A percentile compares a stretch with the other conserved stretches of the same genome.
Evolutionary conservation across 1,140 invertebrate genomes (phyloP).

Genomic region (Cydia fagiglandana): DNA sequence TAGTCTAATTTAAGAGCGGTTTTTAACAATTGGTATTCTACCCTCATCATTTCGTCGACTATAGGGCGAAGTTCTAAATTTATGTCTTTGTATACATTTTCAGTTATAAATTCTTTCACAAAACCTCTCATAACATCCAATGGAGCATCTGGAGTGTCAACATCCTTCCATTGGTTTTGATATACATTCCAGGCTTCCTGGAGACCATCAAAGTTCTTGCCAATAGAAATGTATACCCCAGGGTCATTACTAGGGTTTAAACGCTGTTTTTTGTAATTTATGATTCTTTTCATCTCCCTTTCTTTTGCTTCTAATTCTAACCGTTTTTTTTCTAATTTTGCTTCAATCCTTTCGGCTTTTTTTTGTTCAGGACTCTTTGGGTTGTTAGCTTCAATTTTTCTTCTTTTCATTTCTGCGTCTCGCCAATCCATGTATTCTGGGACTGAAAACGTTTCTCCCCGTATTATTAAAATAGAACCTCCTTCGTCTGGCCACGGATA

Average conservation of each 20-base stretch:
- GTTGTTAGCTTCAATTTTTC: slow-evolving; percentile 57
- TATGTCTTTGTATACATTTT: slow-evolving; percentile 60
- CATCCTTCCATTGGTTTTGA: slow-evolving; percentile 62
- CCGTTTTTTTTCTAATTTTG: slow-evolving; percentile 59
- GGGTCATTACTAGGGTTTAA: slow-evolving; percentile 69
- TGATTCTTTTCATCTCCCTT: slow-evolving; percentile 59
- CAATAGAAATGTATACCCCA: slow-evolving; percentile 59
- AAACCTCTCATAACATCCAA: slow-evolving; percentile 60
- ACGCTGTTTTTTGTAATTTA: slow-evolving; percentile 65
- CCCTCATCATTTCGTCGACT: slow-evolving; percentile 70
- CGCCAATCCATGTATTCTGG: slow-evolving; percentile 68
- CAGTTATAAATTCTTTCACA: slow-evolving; percentile 60
- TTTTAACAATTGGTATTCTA: slow-evolving; percentile 62
- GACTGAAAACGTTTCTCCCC: slow-evolving; percentile 68
- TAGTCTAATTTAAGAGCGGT: slow-evolving; percentile 63
- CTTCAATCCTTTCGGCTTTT: slow-evolving; percentile 65
- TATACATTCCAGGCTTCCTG: slow-evolving; percentile 56
- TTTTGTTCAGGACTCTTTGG: slow-evolving; percentile 69
- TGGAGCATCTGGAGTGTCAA: slow-evolving; percentile 52
- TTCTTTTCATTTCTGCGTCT: slow-evolving; percentile 59
- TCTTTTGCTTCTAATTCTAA: slow-evolving; percentile 57
- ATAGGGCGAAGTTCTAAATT: slow-evolving; percentile 63
- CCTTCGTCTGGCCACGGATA: slow-evolving; percentile 71
- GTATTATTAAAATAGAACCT: slow-evolving; percentile 68
- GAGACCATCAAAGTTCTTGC: slow-evolving; percentile 46